Evolutionary conservation across 2,797 vertebrate genomes (phyloP), one percentile per base, ranked within the genome.

Genomic region (Propithecus deckenii): DNA sequence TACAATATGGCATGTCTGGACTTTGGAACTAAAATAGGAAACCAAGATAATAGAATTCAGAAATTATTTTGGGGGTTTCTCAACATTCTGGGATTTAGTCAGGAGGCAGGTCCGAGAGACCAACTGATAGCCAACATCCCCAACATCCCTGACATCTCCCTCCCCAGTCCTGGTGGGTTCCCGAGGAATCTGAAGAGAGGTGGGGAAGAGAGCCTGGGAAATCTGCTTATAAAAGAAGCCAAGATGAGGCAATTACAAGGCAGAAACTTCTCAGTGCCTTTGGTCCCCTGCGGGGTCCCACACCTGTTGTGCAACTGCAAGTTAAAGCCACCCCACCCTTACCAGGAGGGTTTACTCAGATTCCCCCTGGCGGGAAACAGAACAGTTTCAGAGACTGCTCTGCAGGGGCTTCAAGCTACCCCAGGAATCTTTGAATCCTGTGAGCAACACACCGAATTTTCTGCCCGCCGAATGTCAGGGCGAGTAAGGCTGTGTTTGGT

Each of bases 1-100:
- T 17, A 23, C 4, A 48, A 9, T 41, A 67, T 55, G 28, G 35
- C 4, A 7, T 55, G 23, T 25, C 7, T 79, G 30, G 28, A 71
- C 52, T 84, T 87, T 79, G 86, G 75, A 92, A 84, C 74, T 83
- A 91, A 85, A 76, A 91, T 25, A 59, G 71, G 17, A 97, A 96
- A 76, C 23, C 13, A 75, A 93, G 17, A 86, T 57, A 23, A 72
- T 43, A 57, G 91, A 84, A 71, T 79, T 85, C 28, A 55, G 85
- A 88, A 85, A 43, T 55, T 81, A 87, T 55, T 65, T 92, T 11
- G 23, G 20, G 9, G 38, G 7, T 76, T 95, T 76, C 30, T 92
- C 18, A 32, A 35, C 38, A 38, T 90, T 69, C 35, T 90, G 32
- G 59, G 93, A 80, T 87, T 63, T 63, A 67, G 76, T 69, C 18